Base-by-base conservation (phyloP, 2,888 invertebrate species). In the Mythimna pallens region DNA sequence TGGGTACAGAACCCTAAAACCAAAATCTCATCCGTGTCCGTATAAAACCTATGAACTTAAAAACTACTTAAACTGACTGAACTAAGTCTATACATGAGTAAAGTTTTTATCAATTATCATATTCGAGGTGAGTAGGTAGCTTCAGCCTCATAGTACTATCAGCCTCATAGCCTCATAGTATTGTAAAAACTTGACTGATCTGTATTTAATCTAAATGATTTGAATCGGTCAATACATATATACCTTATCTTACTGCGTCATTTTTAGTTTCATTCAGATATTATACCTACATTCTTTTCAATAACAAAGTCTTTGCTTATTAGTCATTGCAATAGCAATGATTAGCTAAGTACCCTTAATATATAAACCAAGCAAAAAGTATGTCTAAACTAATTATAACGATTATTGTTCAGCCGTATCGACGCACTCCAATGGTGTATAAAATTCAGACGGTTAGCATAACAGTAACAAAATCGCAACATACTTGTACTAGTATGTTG, bases 201-300 rank as follows among this genome's bases (percentile, higher is more conserved):
- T 17, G 25, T 40, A 40, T 40, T 36, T 47, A 25, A 22, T 61
- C 34, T 7, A 36, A 73, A 76, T 40, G 0, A 75, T 75, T 30
- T 12, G 4, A 40, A 76, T 22, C 12, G 2, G 2, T 25, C 9
- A 9, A 17, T 40, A 30, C 4, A 0, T 17, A 17, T 47, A 10
- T 22, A 43, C 22, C 59, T 50, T 67, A 50, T 25, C 20, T 52
- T 40, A 40, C 9, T 43, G 20, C 22, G 40, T 61, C 40, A 54
- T 25, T 36, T 40, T 50, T 12, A 17, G 12, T 58, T 72, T 59
- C 14, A 58, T 50, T 72, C n/a, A 50, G 2, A 43, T 43, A 43
- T 2, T 43, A 43, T 43, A 43, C 40, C 20, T 17, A 17, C 14
- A 17, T 62, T 17, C 12, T 55, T 64, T 75, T 64, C n/a, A 55